Evolutionary conservation across 2,797 vertebrate species (phyloP).

Genomic region (Pipistrellus pipistrellus): DNA sequence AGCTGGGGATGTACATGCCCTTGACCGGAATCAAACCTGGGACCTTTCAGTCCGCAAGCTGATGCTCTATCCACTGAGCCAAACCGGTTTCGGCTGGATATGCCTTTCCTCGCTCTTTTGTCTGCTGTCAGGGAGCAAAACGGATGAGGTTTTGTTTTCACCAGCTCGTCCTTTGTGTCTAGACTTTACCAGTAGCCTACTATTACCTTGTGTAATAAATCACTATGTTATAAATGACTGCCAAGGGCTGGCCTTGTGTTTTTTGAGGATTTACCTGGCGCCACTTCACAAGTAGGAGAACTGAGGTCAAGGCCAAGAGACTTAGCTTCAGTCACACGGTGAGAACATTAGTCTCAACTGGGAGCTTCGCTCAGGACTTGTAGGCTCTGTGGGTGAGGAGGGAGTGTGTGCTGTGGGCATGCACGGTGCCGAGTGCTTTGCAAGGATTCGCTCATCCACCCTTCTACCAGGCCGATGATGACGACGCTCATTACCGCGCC

Average conservation of each 20-base stretch:
- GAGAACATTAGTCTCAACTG: not conserved
- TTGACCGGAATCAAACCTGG: too few species aligned
- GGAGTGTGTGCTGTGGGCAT: not conserved
- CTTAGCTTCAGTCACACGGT: not conserved
- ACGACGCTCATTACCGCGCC: not conserved
- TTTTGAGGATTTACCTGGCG: not conserved
- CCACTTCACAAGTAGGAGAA: not conserved
- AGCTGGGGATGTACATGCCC: too few species aligned
- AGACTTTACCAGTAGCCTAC: not conserved
- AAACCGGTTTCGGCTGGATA: not conserved
- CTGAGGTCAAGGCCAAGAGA: not conserved
- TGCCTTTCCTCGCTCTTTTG: not conserved
- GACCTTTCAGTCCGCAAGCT: too few species aligned
- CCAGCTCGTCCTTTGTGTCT: not conserved
- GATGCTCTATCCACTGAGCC: too few species aligned
- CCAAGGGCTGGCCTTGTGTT: not conserved
- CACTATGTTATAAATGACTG: not conserved
- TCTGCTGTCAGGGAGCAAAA: not conserved
- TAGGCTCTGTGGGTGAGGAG: too few species aligned
- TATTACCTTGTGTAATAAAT: not conserved
- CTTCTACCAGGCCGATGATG: not conserved
- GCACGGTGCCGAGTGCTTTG: not conserved
- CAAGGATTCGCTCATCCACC: not conserved
- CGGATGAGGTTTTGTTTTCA: not conserved
- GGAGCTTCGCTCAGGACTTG: not conserved